Evolutionary conservation across 2,888 invertebrate genomes (phyloP), one percentile per base, ranked within the genome.

Genomic region (Plagodis dolabraria): DNA sequence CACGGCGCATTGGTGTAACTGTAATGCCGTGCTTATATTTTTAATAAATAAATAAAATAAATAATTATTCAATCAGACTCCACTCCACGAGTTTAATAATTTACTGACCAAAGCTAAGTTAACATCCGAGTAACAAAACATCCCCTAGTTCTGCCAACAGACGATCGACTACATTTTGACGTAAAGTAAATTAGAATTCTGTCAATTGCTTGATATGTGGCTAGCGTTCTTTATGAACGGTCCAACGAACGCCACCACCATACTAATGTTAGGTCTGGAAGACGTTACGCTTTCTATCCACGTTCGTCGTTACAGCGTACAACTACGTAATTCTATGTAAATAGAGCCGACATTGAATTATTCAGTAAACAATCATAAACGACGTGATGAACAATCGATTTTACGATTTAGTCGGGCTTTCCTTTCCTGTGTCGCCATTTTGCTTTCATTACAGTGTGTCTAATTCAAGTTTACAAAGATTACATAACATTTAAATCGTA

Each of bases 281-380:
- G 60, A 72, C 74, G 79, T 77, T 75, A 76, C 83, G 82, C 83
- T 83, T 83, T 83, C 83, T 83, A 77, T 75, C 64, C 80, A 77
- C 79, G 76, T 71, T 73, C 70, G 77, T 79, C 69, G 79, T 76
- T 77, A 76, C 65, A 65, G 68, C 68, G 65, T 64, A 71, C 72
- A 71, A 65, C n/a, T 72, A 70, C 65, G 70, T 69, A 72, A 64
- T 55, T 50, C 70, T 71, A 70, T 68, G 74, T 69, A 72, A 72
- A 71, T 64, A 66, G 60, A 72, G 63, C 63, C 67, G 63, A 70
- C 70, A 66, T 64, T 68, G 61, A 69, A 69, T 65, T 63, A 65
- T 61, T 58, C 65, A 53, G 59, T 56, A 56, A 58, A 59, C 47
- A 55, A 52, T 62, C 35, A 35, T 40, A 47, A 53, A 44, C 56